Percentiles rank a stretch among this genome's conserved stretches.
Evolutionary conservation across 2,888 invertebrate genomes (phyloP).

Genomic region (Unio delphinus): DNA sequence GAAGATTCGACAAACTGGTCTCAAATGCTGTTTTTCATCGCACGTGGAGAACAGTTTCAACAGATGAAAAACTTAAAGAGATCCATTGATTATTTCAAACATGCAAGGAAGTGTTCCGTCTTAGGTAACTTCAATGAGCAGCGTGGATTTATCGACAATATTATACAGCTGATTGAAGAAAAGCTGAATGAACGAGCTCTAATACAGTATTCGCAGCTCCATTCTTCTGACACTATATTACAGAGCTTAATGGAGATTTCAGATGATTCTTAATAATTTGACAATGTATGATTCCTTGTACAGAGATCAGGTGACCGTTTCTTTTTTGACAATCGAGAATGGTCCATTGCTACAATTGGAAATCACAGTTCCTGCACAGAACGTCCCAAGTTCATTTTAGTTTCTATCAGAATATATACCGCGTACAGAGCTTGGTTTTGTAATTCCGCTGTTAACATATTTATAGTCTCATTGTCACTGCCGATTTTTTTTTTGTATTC

Average conservation of each 20-base stretch:
- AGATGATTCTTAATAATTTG: not conserved
- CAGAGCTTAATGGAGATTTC: not conserved
- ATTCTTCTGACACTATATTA: not conserved
- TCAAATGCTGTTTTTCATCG: slow-evolving; percentile 10
- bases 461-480: too few relatives aligned
- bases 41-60: slow-evolving; percentile 7
- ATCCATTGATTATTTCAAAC: slow-evolving; percentile 1
- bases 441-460: too few relatives aligned
- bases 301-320: too few relatives aligned
- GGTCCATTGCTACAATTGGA: too few relatives aligned
- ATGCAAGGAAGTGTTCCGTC: slow-evolving; percentile 3
- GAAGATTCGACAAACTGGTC: slow-evolving; percentile 9
- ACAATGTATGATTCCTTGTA: too few relatives aligned
- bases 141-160: slow-evolving; percentile 2
- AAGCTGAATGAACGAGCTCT: slow-evolving; percentile 2
- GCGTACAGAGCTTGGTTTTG: too few relatives aligned
- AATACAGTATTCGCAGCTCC: not conserved
- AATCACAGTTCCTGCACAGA: too few relatives aligned
- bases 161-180: not conserved
- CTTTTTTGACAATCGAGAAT: too few relatives aligned
- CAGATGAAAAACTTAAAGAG: slow-evolving; percentile 2
- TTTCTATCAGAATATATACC: too few relatives aligned
- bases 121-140: slow-evolving; percentile 3
- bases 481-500: too few relatives aligned
- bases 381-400: too few relatives aligned